phyloP scores from a whole-genome alignment of 2,888 invertebrate species.

The Oligia fasciuncula region DNA sequence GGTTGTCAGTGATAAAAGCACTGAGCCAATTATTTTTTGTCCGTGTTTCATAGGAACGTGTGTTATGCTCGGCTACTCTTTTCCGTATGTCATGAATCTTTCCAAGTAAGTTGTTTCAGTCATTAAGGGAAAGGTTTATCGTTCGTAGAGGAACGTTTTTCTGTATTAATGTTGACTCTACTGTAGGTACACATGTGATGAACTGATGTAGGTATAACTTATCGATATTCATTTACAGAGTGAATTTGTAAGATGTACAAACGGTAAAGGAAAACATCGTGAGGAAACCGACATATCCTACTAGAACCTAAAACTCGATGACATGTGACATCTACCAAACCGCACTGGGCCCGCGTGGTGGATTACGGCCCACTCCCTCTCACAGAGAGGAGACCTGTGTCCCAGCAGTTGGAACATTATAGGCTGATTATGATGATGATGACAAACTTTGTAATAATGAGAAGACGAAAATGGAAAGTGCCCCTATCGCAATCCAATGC shows the following conservation, averaged over 20 bases:
- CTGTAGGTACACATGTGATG: neutral
- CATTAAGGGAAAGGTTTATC: constrained; percentile 48
- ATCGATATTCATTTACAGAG: neutral
- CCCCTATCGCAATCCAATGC: too few species aligned
- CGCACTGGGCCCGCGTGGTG: too few species aligned
- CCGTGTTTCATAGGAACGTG: neutral
- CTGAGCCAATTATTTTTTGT: neutral
- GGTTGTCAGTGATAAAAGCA: neutral
- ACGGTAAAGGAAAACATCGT: too few species aligned
- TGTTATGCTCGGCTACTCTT: neutral
- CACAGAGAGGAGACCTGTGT: too few species aligned
- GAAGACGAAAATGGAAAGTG: neutral
- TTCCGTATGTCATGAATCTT: constrained; percentile 28
- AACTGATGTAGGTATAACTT: neutral
- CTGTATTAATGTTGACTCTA: constrained; percentile 14
- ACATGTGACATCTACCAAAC: too few species aligned
- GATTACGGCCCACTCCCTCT: too few species aligned
- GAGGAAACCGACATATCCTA: too few species aligned
- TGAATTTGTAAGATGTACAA: neutral
- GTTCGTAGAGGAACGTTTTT: constrained; percentile 31
- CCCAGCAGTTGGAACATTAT: too few species aligned
- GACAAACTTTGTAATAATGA: too few species aligned
- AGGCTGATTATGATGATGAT: too few species aligned
- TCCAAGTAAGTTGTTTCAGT: constrained; percentile 35
- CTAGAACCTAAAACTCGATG: too few species aligned